phyloP scores from a whole-genome alignment of 2,888 invertebrate species.

The Ectemnius cavifrons region DNA sequence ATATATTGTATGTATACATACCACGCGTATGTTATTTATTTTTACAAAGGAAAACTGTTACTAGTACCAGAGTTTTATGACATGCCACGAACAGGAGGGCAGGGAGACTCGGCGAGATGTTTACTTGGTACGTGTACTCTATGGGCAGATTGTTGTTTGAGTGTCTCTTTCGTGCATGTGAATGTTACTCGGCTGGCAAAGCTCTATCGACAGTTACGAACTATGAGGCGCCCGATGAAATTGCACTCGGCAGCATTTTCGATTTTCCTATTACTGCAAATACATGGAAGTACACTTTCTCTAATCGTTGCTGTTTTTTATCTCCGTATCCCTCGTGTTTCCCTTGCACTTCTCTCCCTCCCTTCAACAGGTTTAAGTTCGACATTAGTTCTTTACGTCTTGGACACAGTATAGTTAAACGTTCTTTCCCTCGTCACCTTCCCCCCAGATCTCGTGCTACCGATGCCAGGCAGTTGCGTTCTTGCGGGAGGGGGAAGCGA shows the following conservation, averaged over 20 bases:
- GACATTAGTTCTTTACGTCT: too few relatives aligned
- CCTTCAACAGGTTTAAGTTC: too few relatives aligned
- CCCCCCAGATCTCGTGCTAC: too few relatives aligned
- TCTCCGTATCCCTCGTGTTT: too few relatives aligned
- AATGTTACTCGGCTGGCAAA: constrained; percentile 6
- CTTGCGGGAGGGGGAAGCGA: too few relatives aligned
- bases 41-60: constrained; percentile 45
- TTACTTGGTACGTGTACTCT: constrained; percentile 8
- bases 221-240: background rate
- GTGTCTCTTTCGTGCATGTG: constrained; percentile 15
- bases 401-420: too few relatives aligned
- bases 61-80: constrained; percentile 38
- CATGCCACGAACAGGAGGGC: constrained; percentile 33
- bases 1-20: constrained; percentile 42
- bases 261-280: constrained; percentile 27
- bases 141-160: background rate
- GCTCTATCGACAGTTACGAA: constrained; percentile 1
- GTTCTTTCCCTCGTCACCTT: too few relatives aligned
- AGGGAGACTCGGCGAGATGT: constrained; percentile 19
- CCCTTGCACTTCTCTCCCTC: too few relatives aligned
- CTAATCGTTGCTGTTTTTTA: too few relatives aligned
- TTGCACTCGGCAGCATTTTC: constrained; percentile 4
- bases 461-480: too few relatives aligned
- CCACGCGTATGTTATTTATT: constrained; percentile 48
- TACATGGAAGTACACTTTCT: too few relatives aligned